These are phyloP conservation scores for Hipparchia sbordonii DNA, from an alignment of 2,888 invertebrate species.

Conservation along the genomic window DNA sequence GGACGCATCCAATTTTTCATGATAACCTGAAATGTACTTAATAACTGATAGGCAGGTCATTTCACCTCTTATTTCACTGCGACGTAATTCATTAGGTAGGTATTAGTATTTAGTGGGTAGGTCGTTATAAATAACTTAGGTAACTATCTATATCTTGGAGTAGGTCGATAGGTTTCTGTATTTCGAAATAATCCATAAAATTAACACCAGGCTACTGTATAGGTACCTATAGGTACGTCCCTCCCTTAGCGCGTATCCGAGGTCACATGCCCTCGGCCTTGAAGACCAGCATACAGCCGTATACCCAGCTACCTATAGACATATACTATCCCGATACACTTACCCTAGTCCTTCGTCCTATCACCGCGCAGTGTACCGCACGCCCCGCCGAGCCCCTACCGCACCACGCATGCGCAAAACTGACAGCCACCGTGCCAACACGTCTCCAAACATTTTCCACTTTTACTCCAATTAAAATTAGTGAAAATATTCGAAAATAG, in stretches of 20 bases:
- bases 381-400: conserved; percentile 72
- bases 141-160: not conserved
- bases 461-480: conserved; percentile 21
- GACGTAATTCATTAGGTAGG: not conserved
- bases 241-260: conserved; percentile 44
- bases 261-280: conserved; percentile 72
- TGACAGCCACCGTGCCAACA: conserved; percentile 73
- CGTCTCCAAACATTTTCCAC: conserved; percentile 59
- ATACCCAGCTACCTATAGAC: conserved; percentile 33
- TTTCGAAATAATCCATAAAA: not conserved
- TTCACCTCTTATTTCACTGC: not conserved
- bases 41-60: too few relatives aligned
- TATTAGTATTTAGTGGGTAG: too few relatives aligned
- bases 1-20: too few relatives aligned
- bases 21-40: too few relatives aligned
- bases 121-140: not conserved
- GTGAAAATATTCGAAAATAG: conserved; percentile 14
- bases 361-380: conserved; percentile 61
- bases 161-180: not conserved
- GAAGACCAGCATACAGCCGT: conserved; percentile 45
- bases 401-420: conserved; percentile 65
- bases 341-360: conserved; percentile 64
- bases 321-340: conserved; percentile 45
- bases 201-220: not conserved
- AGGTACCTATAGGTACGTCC: not conserved